Conservation (phyloP, 2,797 vertebrate species). For the Arrhamphus sclerolepis region DNA sequence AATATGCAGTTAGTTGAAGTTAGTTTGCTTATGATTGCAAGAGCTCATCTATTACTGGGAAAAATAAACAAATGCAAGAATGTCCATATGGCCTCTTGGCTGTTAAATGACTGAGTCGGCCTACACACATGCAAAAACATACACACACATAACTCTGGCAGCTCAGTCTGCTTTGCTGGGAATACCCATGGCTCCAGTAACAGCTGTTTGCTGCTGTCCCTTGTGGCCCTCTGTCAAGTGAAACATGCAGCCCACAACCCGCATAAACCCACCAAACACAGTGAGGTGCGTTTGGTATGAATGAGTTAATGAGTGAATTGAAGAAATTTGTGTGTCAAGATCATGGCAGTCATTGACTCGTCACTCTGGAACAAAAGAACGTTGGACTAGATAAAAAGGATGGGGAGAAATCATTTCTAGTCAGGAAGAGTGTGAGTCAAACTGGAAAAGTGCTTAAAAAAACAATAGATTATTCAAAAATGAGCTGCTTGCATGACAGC, state of each 20-base stretch:
- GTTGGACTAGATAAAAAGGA: background rate
- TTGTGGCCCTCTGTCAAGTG: constrained; percentile 48
- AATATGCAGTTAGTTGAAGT: constrained; percentile 1
- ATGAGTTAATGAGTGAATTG: constrained; percentile 52
- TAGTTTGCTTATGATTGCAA: constrained; percentile 18
- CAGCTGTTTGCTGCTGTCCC: constrained; percentile 67
- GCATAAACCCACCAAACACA: constrained; percentile 45
- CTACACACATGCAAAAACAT: constrained; percentile 6
- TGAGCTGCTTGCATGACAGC: constrained; percentile 59
- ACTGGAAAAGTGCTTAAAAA: constrained; percentile 50
- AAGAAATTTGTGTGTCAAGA: constrained; percentile 42
- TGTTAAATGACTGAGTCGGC: constrained; percentile 27
- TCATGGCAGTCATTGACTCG: constrained; percentile 10
- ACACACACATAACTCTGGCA: constrained; percentile 24
- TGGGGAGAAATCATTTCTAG: constrained; percentile 9
- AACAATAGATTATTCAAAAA: constrained; percentile 67
- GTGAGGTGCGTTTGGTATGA: constrained; percentile 34
- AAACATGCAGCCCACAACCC: constrained; percentile 49
- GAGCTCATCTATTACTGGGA: constrained; percentile 9
- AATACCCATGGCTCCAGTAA: constrained; percentile 58
- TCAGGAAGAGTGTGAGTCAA: constrained; percentile 15
- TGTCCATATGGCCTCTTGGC: constrained; percentile 57
- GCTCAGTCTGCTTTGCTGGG: constrained; percentile 54
- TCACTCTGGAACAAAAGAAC: constrained; percentile 33
- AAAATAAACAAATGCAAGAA: constrained; percentile 36